Evolutionary conservation across 1,140 invertebrate genomes (phyloP), one percentile per base, ranked within the genome.

Genomic region (Bombus consobrinus): DNA sequence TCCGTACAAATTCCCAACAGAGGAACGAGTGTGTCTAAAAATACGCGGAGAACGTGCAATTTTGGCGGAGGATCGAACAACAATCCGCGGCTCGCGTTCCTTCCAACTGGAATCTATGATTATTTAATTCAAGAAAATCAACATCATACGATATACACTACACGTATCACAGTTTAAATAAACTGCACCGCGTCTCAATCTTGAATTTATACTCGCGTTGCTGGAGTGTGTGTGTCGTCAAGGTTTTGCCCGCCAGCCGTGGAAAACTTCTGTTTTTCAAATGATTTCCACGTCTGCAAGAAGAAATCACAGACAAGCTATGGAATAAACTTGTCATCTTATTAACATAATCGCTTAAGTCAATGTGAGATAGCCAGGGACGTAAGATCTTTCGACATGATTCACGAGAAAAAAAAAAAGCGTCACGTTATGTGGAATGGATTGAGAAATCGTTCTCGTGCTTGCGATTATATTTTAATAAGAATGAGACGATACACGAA

Each of bases 111-210:
- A 80, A 80, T 80, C 57, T 72, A 47, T 47, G 83, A 85, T 85
- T 79, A 62, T 79, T 84, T 85, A 85, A 85, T 85, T 85, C 68
- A 25, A 72, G 76, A 78, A 72, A 78, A 78, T 9, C 6, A 34
- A 66, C n/a, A 32, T 77, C 43, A 57, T 22, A 22, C 47, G 47
- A 53, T 53, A 53, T 53, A 77, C 74, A 47, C 18, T 34, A 22
- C 43, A n/a, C 34, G 15, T 6, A 69, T 53, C 53, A 4, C 3
- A 15, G 2, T 80, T 80, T 80, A 85, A 80, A 73, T 80, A 85
- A 62, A 85, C 53, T n/a, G 34, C 47, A 34, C 43, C n/a, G 25
- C 15, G 1, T 22, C 10, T 10, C 34, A 18, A 3, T 15, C 3
- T 34, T 18, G 39, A 28, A 13, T n/a, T 18, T 32, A 4, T 22